These are phyloP conservation scores for Lutraria lutraria DNA, from an alignment of 2,888 invertebrate genomes.

Conservation along the genomic window DNA sequence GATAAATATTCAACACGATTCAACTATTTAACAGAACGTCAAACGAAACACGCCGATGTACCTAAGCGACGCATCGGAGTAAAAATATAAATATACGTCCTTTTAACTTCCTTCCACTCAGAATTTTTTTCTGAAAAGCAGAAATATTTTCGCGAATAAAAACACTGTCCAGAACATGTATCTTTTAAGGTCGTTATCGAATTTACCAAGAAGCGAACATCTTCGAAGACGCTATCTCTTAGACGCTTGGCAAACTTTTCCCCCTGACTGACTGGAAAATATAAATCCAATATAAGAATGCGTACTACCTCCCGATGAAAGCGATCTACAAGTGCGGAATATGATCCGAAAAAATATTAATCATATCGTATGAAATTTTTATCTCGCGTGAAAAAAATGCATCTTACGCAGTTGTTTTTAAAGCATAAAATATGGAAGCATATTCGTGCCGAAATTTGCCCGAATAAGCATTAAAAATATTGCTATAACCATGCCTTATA, in stretches of 20 bases:
- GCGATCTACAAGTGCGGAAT: slow-evolving; percentile 2
- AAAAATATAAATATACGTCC: not conserved
- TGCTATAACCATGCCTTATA: no score
- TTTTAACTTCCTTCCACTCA: no score
- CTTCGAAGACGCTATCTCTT: not conserved
- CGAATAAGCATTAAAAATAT: no score
- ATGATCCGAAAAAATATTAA: not conserved
- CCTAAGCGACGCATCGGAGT: not conserved
- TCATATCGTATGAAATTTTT: not conserved
- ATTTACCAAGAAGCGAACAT: not conserved
- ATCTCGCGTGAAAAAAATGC: not conserved
- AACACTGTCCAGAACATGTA: not conserved
- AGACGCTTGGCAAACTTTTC: not conserved
- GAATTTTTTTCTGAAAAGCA: not conserved
- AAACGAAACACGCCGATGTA: not conserved
- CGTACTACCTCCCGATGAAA: not conserved
- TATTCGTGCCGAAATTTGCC: no score
- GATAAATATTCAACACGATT: slow-evolving; percentile 1
- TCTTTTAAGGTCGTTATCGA: not conserved
- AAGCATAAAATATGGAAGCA: no score
- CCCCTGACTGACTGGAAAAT: not conserved
- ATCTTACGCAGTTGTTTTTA: no score
- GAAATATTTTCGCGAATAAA: not conserved
- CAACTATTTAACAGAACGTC: not conserved
- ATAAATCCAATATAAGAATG: not conserved